Conservation (phyloP, 1,140 invertebrate genomes). For the Zaprionus davidi region DNA sequence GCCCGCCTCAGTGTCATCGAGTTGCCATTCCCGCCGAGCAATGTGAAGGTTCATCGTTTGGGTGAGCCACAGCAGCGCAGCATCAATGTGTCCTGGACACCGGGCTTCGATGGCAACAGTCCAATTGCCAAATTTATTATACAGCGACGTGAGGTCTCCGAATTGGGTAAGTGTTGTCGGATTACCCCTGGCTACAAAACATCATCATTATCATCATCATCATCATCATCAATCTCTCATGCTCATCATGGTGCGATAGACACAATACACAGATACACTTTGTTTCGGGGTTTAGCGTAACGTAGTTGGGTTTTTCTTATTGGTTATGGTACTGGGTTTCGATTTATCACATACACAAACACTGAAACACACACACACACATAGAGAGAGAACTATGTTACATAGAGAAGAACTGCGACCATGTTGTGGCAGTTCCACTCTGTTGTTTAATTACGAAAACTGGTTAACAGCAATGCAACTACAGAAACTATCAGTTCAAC, state of each 20-base stretch:
- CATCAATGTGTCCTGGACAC: slow-evolving; percentile 97
- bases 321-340: slow-evolving; percentile 15
- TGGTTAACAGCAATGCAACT: slow-evolving; percentile 2
- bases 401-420: not conserved
- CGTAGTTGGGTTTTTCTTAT: slow-evolving; percentile 5
- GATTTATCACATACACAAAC: slow-evolving; percentile 14
- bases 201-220: too few species aligned
- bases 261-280: not conserved
- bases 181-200: not conserved
- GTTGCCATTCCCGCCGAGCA: slow-evolving; percentile 95
- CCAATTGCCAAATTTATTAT: slow-evolving; percentile 97
- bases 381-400: not conserved
- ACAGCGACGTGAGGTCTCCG: slow-evolving; percentile 94
- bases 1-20: slow-evolving; percentile 96
- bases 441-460: slow-evolving; percentile 25
- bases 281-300: slow-evolving; percentile 9
- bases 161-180: slow-evolving; percentile 87
- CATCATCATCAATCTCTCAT: not conserved
- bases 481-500: slow-evolving; percentile 1
- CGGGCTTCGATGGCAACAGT: slow-evolving; percentile 98
- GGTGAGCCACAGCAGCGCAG: slow-evolving; percentile 86
- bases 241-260: not conserved
- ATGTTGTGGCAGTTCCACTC: not conserved
- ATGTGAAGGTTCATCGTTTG: slow-evolving; percentile 90
- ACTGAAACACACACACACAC: not conserved